Evolutionary conservation across 2,888 invertebrate species (phyloP).

Genomic region (Cerceris ruficornis): DNA sequence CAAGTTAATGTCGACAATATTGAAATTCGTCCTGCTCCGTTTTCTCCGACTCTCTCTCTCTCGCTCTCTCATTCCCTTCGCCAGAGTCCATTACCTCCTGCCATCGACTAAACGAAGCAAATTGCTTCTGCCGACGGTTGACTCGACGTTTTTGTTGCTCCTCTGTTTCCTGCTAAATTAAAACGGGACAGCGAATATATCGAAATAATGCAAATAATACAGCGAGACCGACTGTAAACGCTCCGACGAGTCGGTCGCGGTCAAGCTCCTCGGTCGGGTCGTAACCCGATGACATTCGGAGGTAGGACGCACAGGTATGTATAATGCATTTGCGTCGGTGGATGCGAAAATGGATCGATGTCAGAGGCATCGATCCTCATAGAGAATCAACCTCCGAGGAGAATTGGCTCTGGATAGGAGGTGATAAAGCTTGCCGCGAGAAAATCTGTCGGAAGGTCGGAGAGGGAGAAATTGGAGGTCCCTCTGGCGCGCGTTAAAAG

Average conservation of each 20-base stretch:
- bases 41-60: neutral
- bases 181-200: neutral
- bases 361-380: too few relatives aligned
- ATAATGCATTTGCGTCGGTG: too few relatives aligned
- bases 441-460: neutral
- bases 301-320: too few relatives aligned
- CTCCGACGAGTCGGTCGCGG: neutral
- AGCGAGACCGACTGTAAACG: neutral
- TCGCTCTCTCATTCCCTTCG: neutral
- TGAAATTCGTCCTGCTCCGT: slow-evolving; percentile 10
- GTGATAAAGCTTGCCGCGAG: neutral
- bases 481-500: too few relatives aligned
- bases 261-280: too few relatives aligned
- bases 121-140: neutral
- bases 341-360: too few relatives aligned
- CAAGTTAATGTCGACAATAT: slow-evolving; percentile 68
- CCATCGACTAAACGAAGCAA: neutral
- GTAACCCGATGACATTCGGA: too few relatives aligned
- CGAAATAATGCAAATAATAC: neutral
- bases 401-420: too few relatives aligned
- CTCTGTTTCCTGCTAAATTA: neutral
- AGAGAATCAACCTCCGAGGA: too few relatives aligned
- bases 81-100: neutral
- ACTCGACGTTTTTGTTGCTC: neutral
- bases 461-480: neutral